Base-by-base conservation (phyloP, 2,113 vertebrate species). In the Clupea harengus region DNA sequence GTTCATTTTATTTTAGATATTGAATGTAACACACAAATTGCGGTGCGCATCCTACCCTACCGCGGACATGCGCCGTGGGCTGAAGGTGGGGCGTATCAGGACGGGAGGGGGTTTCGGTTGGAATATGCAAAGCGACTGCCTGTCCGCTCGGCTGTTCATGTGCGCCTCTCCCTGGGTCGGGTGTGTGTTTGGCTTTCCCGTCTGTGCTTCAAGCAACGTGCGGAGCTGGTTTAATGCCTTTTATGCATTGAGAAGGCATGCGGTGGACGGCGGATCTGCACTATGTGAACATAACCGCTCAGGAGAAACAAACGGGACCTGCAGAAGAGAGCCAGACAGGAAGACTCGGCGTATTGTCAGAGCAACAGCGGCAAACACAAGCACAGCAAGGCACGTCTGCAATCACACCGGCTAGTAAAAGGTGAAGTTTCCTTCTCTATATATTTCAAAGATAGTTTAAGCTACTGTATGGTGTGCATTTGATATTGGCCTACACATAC, bases 111-210 rank as follows among this genome's bases (percentile, higher is more conserved):
- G 86, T 85, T 80, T 87, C 85, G 78, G n/a, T 45, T 67, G 85
- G 84, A 85, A 85, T 87, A 90, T 85, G 87, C 86, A 88, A 89
- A 89, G 88, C 81, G 50, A 50, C 81, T 64, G 83, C 88, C 47
- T 81, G 10, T 6, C 67, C 72, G 20, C 72, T 78, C 60, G n/a
- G 0, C 18, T 86, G 83, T 83, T 28, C 84, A 78, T 84, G 84
- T 50, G 84, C 84, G 64, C 17, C 72, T 78, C 11, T 22, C 83
- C 72, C 28, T 32, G 28, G 72, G 11, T 32, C 13, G 72, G 86
- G 47, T 45, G 60, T 45, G 5, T 32, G 28, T 47, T 15, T 39
- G 72, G 18, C 20, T 50, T 28, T 52, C 25, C 25, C 39, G 45
- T 22, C 32, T 13, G 50, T 32, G n/a, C 46, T 45, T 82, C 45